Conservation (phyloP, 2,888 invertebrate species). For the Litoditis marina region DNA sequence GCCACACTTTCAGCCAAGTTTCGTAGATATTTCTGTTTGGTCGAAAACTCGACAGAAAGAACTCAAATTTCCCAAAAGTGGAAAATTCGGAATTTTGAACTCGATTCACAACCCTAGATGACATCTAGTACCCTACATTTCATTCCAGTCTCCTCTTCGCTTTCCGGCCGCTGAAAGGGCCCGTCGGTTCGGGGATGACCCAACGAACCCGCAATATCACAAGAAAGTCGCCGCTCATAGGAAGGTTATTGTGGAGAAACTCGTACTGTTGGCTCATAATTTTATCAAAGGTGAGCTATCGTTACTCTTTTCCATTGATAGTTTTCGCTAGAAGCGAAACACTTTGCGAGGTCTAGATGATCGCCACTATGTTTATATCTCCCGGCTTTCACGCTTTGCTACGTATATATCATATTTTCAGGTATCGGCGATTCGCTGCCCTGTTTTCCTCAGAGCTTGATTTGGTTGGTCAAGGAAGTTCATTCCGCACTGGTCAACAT, state of each 20-base stretch:
- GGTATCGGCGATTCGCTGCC: slow-evolving; percentile 78
- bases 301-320: background rate
- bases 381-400: too few relatives aligned
- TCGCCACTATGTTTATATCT: too few relatives aligned
- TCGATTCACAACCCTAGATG: background rate
- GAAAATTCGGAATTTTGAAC: too few relatives aligned
- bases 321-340: too few relatives aligned
- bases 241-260: slow-evolving; percentile 70
- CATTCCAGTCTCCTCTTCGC: slow-evolving; percentile 71
- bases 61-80: background rate
- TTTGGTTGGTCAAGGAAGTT: slow-evolving; percentile 86
- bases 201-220: slow-evolving; percentile 72
- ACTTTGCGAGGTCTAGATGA: too few relatives aligned
- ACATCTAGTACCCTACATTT: background rate
- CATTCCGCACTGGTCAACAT: slow-evolving; percentile 65
- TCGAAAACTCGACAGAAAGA: too few relatives aligned
- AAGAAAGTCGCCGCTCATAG: slow-evolving; percentile 77
- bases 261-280: slow-evolving; percentile 76
- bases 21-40: too few relatives aligned
- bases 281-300: slow-evolving; percentile 74
- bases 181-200: slow-evolving; percentile 39
- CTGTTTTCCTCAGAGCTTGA: slow-evolving; percentile 76
- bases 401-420: slow-evolving; percentile 10
- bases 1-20: too few relatives aligned
- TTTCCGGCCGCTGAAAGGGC: slow-evolving; percentile 68